Base-by-base conservation (phyloP, 2,888 invertebrate genomes). In the Meta bourneti region DNA sequence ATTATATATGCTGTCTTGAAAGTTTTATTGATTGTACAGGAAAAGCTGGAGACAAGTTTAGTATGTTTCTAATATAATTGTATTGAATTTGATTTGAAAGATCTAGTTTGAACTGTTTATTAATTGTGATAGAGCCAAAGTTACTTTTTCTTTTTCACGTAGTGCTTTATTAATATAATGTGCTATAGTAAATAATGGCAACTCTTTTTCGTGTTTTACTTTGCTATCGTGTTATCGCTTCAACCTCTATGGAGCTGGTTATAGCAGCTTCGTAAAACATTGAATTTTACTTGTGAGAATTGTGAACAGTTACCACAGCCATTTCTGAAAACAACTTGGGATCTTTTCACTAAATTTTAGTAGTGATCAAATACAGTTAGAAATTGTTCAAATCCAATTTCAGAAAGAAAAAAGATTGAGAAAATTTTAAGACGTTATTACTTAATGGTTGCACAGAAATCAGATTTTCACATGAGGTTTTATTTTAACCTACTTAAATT, bases 21-120 rank as follows among this genome's bases (percentile, higher is more conserved):
- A 79, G 74, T 51, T 20, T 72, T 91, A 81, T 82, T 74, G 51
- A 84, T 72, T 91, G 86, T 82, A 86, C 82, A 82, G 52, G 71
- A 77, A 52, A 78, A 61, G 52, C 48, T 61, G 34, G 48, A 77
- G 13, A 54, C 16, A 48, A 81, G 49, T 77, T 75, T 74, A 77
- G 78, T 78, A 78, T 77, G 61, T 84, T 84, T 84, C 84, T 84
- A 54, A 74, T 84, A 75, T 84, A 79, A 13, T 79, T n/a, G n/a
- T n/a, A 13, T 61, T 16, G 16, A 61, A 16, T 16, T 61, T 61
- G 16, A 61, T 8, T 16, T 61, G 61, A 54, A 52, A 75, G 84
- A 61, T 74, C 34, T 84, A 84, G 84, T 75, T 84, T 84, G 72
- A 48, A 74, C 7, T 72, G 61, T 61, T 61, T 16, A 61, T 61